These are phyloP conservation scores for Drosophila virilis DNA, from an alignment of 1,140 invertebrate species.

Conservation along the genomic window DNA sequence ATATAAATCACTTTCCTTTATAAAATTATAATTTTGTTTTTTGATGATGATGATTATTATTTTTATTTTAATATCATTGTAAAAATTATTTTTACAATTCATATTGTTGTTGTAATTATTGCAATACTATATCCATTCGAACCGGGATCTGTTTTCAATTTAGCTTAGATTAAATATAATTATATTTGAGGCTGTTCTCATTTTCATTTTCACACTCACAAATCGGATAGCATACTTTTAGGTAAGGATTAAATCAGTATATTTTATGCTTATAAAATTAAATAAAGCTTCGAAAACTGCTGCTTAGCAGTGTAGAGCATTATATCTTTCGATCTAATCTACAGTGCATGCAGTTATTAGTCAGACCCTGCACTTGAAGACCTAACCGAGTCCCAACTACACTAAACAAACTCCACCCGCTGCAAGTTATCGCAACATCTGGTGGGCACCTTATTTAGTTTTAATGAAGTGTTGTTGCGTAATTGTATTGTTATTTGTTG, in stretches of 20 bases:
- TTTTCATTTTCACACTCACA: not conserved
- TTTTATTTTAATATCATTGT: too few relatives aligned
- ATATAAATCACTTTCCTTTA: too few relatives aligned
- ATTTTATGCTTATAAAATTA: not conserved
- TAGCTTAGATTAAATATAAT: too few relatives aligned
- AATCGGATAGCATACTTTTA: conserved; percentile 36
- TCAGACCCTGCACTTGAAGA: conserved; percentile 29
- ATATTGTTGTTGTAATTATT: too few relatives aligned
- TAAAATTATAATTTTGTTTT: too few relatives aligned
- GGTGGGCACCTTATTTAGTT: conserved; percentile 71
- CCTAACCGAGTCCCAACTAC: conserved; percentile 31
- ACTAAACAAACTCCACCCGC: conserved; percentile 10
- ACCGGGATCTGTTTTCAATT: too few relatives aligned
- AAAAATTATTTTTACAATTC: too few relatives aligned
- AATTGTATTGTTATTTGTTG: conserved; percentile 57
- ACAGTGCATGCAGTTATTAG: conserved; percentile 7
- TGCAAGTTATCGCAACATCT: conserved; percentile 49
- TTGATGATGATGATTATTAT: too few relatives aligned
- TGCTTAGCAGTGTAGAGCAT: not conserved
- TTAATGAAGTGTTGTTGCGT: conserved; percentile 65
- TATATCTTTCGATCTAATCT: not conserved
- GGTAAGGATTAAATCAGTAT: not conserved
- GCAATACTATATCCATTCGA: too few relatives aligned
- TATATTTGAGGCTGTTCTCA: not conserved
- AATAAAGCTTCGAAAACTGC: not conserved